These are phyloP conservation scores for Cataglyphis cursor DNA, from an alignment of 2,888 invertebrate genomes.

Conservation along the genomic window DNA sequence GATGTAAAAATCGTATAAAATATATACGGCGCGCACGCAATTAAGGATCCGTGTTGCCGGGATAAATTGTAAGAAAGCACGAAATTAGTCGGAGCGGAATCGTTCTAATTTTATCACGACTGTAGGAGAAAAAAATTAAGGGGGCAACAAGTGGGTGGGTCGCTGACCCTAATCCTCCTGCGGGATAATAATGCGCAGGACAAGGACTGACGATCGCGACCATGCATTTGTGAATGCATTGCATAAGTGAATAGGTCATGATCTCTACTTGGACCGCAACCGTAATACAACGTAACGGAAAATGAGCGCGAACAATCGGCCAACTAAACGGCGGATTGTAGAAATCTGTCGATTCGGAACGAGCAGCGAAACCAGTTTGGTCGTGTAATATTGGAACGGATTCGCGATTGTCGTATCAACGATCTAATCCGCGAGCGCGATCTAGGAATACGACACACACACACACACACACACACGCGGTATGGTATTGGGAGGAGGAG, in stretches of 20 bases:
- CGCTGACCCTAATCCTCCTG: constrained; percentile 61
- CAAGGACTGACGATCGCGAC: constrained; percentile 50
- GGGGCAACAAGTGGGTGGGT: constrained; percentile 67
- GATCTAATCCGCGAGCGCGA: constrained; percentile 6
- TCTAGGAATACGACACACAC: constrained; percentile 13
- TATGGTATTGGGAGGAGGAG: neutral
- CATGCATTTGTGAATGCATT: constrained; percentile 57
- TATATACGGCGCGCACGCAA: neutral
- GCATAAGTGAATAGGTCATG: constrained; percentile 61
- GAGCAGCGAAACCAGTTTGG: constrained; percentile 50
- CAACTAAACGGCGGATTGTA: constrained; percentile 13
- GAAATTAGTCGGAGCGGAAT: constrained; percentile 1
- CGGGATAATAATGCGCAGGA: constrained; percentile 48
- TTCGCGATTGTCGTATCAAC: constrained; percentile 51
- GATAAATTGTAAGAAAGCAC: constrained; percentile 24
- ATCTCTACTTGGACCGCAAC: constrained; percentile 51
- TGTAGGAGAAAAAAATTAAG: constrained; percentile 52
- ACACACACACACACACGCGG: neutral
- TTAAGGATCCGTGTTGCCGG: neutral
- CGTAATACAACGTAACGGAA: constrained; percentile 55
- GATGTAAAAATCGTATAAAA: neutral
- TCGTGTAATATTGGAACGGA: constrained; percentile 48
- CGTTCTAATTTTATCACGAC: neutral
- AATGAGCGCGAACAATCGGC: constrained; percentile 62
- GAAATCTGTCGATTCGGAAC: constrained; percentile 21